Base-by-base conservation (phyloP, 2,888 invertebrate genomes). In the Cryptosula pallasiana region DNA sequence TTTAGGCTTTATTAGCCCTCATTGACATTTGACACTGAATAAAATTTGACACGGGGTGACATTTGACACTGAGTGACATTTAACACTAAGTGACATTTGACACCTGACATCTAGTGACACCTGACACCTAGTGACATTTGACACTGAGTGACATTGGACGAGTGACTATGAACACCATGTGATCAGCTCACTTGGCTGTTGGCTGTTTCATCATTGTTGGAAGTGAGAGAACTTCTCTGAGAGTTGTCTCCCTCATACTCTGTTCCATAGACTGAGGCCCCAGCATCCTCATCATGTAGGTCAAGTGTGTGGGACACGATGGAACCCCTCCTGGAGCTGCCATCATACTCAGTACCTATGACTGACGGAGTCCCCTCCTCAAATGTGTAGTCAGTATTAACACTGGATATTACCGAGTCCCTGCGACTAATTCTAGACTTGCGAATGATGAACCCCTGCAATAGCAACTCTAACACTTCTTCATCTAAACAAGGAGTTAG, bases 181-280 rank as follows among this genome's bases (percentile, higher is more conserved):
- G 9, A 45, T 45, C 20, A 20, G 9, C 25, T 57, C 27, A 63
- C 63, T 32, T 63, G 63, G 32, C 32, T 63, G 27, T 13, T 25
- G n/a, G n/a, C 25, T 5, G 27, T 5, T 25, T 63, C 63, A 63
- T 32, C 32, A 32, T 63, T 63, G 63, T 25, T 63, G 16, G 63
- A 63, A 2, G 63, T 32, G 5, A 63, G 32, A 13, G 63, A 63
- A 63, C 63, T 63, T 63, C 63, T 63, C 63, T 63, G 63, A 3
- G 63, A 63, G 32, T 27, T 13, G 27, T 25, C 32, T 9, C 34
- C 63, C n/a, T 63, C 63, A 63, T 63, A 63, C 34, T 63, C 63
- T 5, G 63, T 63, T 2, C 63, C 63, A 32, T 27, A 63, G 27
- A 27, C 3, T 25, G 63, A 63, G 27, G 63, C 13, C 9, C 29